Percentiles rank a stretch among this genome's conserved stretches.
These are phyloP conservation scores for Xestia sexstrigata DNA, from an alignment of 2,888 invertebrate genomes.

Conservation along the genomic window DNA sequence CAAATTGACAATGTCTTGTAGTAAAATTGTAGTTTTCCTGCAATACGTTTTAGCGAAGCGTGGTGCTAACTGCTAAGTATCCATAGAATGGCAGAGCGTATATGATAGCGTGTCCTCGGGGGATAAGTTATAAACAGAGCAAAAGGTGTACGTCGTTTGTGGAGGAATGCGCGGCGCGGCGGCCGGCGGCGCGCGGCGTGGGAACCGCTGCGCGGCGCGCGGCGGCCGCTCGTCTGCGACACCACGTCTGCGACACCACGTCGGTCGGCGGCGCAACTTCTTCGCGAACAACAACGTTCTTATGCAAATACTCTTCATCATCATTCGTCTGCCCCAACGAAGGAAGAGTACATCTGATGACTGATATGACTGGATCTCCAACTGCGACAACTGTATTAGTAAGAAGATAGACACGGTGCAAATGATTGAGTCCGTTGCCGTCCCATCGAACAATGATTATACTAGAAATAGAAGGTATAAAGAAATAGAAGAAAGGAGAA, in stretches of 20 bases:
- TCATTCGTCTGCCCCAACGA: not conserved
- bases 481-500: not conserved
- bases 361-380: not conserved
- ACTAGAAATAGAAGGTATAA: not conserved
- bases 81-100: no score
- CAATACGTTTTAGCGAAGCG: not conserved
- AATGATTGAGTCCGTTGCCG: not conserved
- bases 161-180: conserved; percentile 56
- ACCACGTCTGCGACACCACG: conserved; percentile 50
- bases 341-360: not conserved
- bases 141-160: conserved; percentile 59
- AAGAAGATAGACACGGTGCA: not conserved
- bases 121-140: conserved; percentile 27
- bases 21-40: not conserved
- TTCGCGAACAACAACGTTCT: conserved; percentile 23
- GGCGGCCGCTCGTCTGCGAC: conserved; percentile 55
- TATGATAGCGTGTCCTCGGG: conserved; percentile 22
- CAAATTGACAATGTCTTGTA: not conserved
- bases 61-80: no score
- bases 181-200: conserved; percentile 63
- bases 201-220: conserved; percentile 65
- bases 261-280: not conserved
- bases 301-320: conserved; percentile 11
- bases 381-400: not conserved
- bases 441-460: not conserved